Base-by-base conservation (phyloP, 2,113 vertebrate species). In the Vombatus ursinus region DNA sequence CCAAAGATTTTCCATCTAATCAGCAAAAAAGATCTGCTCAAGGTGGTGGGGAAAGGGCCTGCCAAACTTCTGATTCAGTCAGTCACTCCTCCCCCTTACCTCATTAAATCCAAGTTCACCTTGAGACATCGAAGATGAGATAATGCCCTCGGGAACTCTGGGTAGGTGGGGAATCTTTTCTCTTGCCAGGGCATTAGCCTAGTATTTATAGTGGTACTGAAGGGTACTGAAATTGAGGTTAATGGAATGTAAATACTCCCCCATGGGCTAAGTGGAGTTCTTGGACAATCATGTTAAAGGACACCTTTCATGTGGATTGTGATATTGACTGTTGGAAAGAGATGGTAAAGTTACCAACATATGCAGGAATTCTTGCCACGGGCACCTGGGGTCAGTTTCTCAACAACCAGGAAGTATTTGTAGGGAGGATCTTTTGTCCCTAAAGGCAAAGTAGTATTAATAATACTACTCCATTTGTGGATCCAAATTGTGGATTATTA, bases 81-180 rank as follows among this genome's bases (percentile, higher is more conserved):
- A 37, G 23, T 48, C 8, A 1, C 50, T 28, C 91, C 52, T 50
- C 92, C 77, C 61, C 12, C 93, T 95, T 28, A 93, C 95, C 94
- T 96, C 96, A 95, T 90, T 16, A 52, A 31, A 48, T 50, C 53
- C 94, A 50, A 53, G 54, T 91, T 90, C 89, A 48, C 31, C 95
- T 84, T 50, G 0, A 9, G 52, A 93, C 92, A 31, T 49, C 8
- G 52, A 95, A 50, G 92, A 61, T 91, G 96, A 96, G 93, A 93
- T 91, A 50, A 93, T 14, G 50, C 22, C 61, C 61, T 25, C 54
- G 5, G 94, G 89, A 94, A 92, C 94, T 77, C 26, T 92, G 90
- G 11, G 93, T n/a, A 93, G 90, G 92, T 93, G 92, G 68, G 92
- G 84, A 68, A 37, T 89, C 24, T 0, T 49, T 84, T 37, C 24